Evolutionary conservation across 2,888 invertebrate genomes (phyloP).

Genomic region (Diloba caeruleocephala): DNA sequence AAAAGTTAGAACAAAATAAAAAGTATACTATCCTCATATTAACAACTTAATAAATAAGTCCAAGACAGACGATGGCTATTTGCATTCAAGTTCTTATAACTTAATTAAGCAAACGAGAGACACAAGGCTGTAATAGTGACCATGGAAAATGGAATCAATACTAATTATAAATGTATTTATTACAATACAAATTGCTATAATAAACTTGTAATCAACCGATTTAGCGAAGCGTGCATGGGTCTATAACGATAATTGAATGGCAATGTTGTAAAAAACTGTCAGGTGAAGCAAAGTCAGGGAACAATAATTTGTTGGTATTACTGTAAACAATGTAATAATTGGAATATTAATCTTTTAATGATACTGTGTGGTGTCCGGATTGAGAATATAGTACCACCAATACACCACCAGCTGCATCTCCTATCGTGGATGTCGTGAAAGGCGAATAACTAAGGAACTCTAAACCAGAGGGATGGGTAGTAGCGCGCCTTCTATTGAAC

Average conservation of each 20-base stretch:
- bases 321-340: constrained; percentile 5
- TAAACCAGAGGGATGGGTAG: no score
- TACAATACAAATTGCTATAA: constrained; percentile 37
- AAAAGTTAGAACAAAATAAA: no score
- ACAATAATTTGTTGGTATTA: constrained; percentile 22
- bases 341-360: not conserved
- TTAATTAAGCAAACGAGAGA: constrained; percentile 2
- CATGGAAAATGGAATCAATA: constrained; percentile 31
- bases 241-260: constrained; percentile 26
- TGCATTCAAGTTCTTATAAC: not conserved
- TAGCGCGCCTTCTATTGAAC: no score
- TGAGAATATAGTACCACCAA: no score
- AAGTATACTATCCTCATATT: no score
- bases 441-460: no score
- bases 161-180: constrained; percentile 38
- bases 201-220: constrained; percentile 35
- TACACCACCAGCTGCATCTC: no score
- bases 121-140: constrained; percentile 1
- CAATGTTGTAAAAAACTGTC: constrained; percentile 36
- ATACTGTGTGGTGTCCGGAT: no score
- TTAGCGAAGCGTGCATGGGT: constrained; percentile 40
- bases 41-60: not conserved
- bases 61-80: not conserved
- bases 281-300: constrained; percentile 14
- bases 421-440: no score